Percentiles rank a stretch among this genome's conserved stretches.
phyloP scores from a whole-genome alignment of 1,140 invertebrate species.

The Bombyx mandarina region DNA sequence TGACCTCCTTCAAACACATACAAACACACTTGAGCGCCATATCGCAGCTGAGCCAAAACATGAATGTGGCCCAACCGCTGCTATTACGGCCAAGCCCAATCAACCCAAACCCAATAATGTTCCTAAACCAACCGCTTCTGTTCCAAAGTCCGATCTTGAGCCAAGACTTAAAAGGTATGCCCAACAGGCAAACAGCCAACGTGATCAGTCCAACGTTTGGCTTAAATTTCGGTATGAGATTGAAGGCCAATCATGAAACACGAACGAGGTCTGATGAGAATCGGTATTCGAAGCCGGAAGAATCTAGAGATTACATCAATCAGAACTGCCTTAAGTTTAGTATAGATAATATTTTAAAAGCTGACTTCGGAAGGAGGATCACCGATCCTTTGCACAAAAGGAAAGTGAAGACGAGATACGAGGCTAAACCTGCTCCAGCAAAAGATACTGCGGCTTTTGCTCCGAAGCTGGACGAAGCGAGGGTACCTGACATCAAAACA shows the following conservation, averaged over 20 bases:
- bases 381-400: conserved; percentile 78
- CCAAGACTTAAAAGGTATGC: conserved; percentile 43
- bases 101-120: conserved; percentile 66
- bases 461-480: conserved; percentile 34
- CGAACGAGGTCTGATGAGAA: conserved; percentile 41
- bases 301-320: conserved; percentile 65
- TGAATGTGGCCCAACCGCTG: conserved; percentile 56
- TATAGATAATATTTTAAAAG: conserved; percentile 93
- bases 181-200: conserved; percentile 37
- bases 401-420: conserved; percentile 53
- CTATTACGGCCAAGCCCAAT: conserved; percentile 62
- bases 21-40: conserved; percentile 74
- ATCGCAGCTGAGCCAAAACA: conserved; percentile 70
- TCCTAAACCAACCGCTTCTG: conserved; percentile 64
- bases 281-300: conserved; percentile 46
- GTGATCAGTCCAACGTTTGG: conserved; percentile 34
- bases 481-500: conserved; percentile 49
- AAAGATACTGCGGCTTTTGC: conserved; percentile 26
- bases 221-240: conserved; percentile 36
- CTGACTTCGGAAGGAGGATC: conserved; percentile 85
- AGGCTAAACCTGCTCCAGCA: conserved; percentile 32
- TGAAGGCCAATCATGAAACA: conserved; percentile 30
- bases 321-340: conserved; percentile 87
- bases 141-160: conserved; percentile 57
- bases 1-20: conserved; percentile 73